A percentile compares a stretch with the other conserved stretches of the same genome.
Evolutionary conservation across 2,797 vertebrate genomes (phyloP).

Genomic region (Galaxias olidus): DNA sequence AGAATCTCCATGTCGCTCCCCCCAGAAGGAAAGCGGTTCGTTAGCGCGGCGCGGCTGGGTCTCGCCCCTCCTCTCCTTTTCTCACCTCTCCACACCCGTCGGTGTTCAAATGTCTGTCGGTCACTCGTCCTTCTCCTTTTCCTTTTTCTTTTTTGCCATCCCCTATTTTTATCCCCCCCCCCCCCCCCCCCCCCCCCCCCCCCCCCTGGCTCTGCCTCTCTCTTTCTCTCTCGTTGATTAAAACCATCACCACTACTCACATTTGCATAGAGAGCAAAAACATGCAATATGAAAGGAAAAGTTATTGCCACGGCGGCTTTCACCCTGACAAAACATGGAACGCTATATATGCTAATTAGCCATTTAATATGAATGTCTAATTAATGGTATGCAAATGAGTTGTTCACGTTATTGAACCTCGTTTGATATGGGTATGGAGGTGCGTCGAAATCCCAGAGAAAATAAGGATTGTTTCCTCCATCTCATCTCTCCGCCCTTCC

Average conservation of each 20-base stretch:
- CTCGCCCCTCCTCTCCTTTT: neutral
- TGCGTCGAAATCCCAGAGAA: slow-evolving; percentile 64
- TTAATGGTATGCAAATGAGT: slow-evolving; percentile 80
- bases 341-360: slow-evolving; percentile 75
- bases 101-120: no score
- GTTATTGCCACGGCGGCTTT: slow-evolving; percentile 66
- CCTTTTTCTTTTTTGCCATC: neutral
- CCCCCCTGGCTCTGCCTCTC: slow-evolving; percentile 25
- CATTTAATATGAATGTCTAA: slow-evolving; percentile 74
- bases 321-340: slow-evolving; percentile 63
- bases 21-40: slow-evolving; percentile 17
- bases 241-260: slow-evolving; percentile 56
- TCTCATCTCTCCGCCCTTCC: slow-evolving; percentile 40
- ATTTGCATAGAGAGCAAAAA: slow-evolving; percentile 69
- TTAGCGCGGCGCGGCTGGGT: neutral
- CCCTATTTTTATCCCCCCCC: slow-evolving; percentile 9
- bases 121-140: no score
- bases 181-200: slow-evolving; percentile 9
- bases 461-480: slow-evolving; percentile 48
- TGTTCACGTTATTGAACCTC: slow-evolving; percentile 64
- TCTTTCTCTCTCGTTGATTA: slow-evolving; percentile 52
- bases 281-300: slow-evolving; percentile 65
- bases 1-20: slow-evolving; percentile 43
- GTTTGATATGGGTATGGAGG: slow-evolving; percentile 69
- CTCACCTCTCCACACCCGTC: no score